phyloP scores from a whole-genome alignment of 2,888 invertebrate genomes.

The Latrodectus hesperus region DNA sequence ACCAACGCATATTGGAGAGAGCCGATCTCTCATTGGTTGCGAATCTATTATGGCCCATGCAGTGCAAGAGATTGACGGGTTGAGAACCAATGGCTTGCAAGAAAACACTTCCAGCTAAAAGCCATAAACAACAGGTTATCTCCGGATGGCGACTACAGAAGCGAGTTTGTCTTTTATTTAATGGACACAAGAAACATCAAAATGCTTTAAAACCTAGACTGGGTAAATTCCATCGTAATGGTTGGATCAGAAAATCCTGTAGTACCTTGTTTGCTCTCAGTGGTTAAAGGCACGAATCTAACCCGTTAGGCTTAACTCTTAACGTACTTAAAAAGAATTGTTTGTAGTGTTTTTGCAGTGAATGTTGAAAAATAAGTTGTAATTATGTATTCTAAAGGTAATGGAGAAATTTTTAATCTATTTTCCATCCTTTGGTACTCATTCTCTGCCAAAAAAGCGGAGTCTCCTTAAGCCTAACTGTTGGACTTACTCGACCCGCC shows the following conservation, averaged over 20 bases:
- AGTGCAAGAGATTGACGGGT: slow-evolving; percentile 61
- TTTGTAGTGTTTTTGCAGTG: too few species aligned
- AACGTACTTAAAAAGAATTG: neutral
- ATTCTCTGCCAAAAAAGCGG: neutral
- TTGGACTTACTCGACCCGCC: slow-evolving; percentile 19
- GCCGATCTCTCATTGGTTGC: slow-evolving; percentile 49
- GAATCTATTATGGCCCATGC: slow-evolving; percentile 66
- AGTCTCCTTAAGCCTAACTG: slow-evolving; percentile 47
- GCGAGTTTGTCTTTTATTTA: slow-evolving; percentile 68
- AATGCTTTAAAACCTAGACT: slow-evolving; percentile 69
- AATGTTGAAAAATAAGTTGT: too few species aligned
- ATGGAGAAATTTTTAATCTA: too few species aligned
- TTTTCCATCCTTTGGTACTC: too few species aligned
- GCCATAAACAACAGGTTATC: slow-evolving; percentile 69
- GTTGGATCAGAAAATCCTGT: slow-evolving; percentile 52
- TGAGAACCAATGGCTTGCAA: slow-evolving; percentile 65
- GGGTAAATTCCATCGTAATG: slow-evolving; percentile 67
- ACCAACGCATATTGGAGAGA: slow-evolving; percentile 59
- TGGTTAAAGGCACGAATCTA: slow-evolving; percentile 57
- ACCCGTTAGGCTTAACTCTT: slow-evolving; percentile 55
- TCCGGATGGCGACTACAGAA: slow-evolving; percentile 64
- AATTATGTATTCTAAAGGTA: too few species aligned
- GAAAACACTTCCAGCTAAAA: slow-evolving; percentile 49
- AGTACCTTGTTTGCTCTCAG: slow-evolving; percentile 62
- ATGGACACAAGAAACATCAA: slow-evolving; percentile 69